Evolutionary conservation across 2,888 invertebrate genomes (phyloP).

Genomic region (Gerris lacustris): DNA sequence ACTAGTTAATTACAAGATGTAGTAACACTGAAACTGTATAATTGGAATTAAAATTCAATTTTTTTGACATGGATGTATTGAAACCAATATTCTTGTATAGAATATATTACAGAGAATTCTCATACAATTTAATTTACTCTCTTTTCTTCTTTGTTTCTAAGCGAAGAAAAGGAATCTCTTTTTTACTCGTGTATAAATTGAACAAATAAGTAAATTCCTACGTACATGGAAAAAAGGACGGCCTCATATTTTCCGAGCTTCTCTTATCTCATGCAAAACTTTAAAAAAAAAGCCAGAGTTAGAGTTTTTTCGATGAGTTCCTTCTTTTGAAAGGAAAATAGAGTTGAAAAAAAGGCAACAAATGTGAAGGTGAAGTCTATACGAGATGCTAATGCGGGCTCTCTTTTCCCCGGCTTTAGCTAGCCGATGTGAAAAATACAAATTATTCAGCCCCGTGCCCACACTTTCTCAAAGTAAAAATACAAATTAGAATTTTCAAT

Average conservation of each 20-base stretch:
- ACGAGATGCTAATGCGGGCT: not conserved
- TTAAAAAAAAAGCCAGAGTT: not conserved
- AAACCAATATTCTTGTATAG: too few species aligned
- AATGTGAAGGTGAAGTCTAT: not conserved
- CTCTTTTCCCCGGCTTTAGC: not conserved
- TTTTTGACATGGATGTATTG: too few species aligned
- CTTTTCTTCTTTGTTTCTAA: too few species aligned
- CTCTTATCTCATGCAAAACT: not conserved
- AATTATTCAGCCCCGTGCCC: not conserved
- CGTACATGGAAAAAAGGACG: not conserved
- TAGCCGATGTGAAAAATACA: constrained; percentile 1
- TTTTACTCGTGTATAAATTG: not conserved
- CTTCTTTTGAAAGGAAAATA: not conserved
- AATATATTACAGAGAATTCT: too few species aligned
- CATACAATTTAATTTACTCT: too few species aligned
- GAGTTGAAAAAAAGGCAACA: not conserved
- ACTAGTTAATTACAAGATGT: too few species aligned
- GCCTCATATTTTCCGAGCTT: not conserved
- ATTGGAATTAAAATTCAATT: too few species aligned
- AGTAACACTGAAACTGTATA: too few species aligned
- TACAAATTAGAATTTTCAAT: constrained; percentile 1
- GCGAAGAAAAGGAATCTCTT: too few species aligned
- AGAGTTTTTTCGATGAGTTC: not conserved
- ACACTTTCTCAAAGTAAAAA: not conserved
- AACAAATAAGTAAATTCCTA: not conserved